Percentiles rank a stretch among this genome's conserved stretches.
Evolutionary conservation across 2,888 invertebrate genomes (phyloP).

Genomic region (Saturnia pavonia): DNA sequence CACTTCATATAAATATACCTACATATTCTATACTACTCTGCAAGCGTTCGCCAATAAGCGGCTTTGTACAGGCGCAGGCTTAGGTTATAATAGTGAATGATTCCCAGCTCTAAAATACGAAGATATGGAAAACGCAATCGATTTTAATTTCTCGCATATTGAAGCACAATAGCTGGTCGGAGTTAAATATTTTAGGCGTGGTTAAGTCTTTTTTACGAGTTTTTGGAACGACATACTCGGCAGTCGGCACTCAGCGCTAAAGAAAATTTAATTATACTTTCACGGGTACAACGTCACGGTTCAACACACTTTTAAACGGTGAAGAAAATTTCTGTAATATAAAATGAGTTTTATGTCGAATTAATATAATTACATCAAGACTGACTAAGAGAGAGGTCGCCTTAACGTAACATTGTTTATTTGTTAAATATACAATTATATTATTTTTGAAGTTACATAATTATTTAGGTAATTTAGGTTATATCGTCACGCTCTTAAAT

Average conservation of each 20-base stretch:
- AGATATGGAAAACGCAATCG: background rate
- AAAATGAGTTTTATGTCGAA: slow-evolving; percentile 65
- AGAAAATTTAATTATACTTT: slow-evolving; percentile 78
- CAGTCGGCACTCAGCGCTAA: slow-evolving; percentile 65
- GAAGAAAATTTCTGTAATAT: slow-evolving; percentile 66
- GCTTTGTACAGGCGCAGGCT: background rate
- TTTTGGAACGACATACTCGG: slow-evolving; percentile 73
- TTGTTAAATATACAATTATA: slow-evolving; percentile 1
- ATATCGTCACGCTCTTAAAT: background rate
- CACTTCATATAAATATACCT: background rate
- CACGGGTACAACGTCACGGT: slow-evolving; percentile 61
- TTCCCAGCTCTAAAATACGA: background rate
- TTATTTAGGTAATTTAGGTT: background rate
- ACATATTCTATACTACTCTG: background rate
- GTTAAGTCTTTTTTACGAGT: slow-evolving; percentile 60
- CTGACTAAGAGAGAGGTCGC: slow-evolving; percentile 33
- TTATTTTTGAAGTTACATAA: background rate
- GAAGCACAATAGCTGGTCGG: slow-evolving; percentile 59
- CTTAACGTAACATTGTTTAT: background rate
- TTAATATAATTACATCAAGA: slow-evolving; percentile 60
- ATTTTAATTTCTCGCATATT: slow-evolving; percentile 60
- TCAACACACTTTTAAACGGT: slow-evolving; percentile 73
- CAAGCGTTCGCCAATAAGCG: background rate
- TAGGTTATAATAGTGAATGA: background rate
- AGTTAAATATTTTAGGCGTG: slow-evolving; percentile 76